phyloP scores from a whole-genome alignment of 2,113 vertebrate species.

The Rafetus swinhoei region DNA sequence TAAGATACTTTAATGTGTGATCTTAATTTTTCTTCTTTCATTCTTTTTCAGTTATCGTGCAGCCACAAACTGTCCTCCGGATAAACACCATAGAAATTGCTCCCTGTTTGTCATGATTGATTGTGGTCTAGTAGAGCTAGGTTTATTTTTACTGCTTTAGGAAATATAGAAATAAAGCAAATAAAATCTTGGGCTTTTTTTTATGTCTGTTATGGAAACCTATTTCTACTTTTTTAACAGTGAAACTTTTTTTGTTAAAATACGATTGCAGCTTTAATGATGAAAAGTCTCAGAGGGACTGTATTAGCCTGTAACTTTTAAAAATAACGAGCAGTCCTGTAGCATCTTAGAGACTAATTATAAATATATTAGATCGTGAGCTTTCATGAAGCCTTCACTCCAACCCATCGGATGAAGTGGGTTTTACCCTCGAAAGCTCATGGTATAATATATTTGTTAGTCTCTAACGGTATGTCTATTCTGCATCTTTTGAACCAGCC shows the following conservation, averaged over 20 bases:
- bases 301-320: too few species aligned
- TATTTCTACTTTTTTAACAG: background rate
- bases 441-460: too few species aligned
- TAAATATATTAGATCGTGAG: too few species aligned
- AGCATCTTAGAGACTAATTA: too few species aligned
- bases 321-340: too few species aligned
- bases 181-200: background rate
- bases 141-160: background rate
- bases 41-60: slow-evolving; percentile 76
- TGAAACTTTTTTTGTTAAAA: background rate
- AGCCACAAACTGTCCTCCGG: slow-evolving; percentile 85
- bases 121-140: background rate
- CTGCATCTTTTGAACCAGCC: too few species aligned
- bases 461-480: too few species aligned
- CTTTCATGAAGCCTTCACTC: too few species aligned
- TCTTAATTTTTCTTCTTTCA: background rate
- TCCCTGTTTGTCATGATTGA: slow-evolving; percentile 74
- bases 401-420: too few species aligned
- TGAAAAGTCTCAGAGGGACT: too few species aligned
- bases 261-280: background rate
- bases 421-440: too few species aligned
- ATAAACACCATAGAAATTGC: slow-evolving; percentile 86
- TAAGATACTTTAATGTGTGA: background rate
- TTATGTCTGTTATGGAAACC: background rate
- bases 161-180: slow-evolving; percentile 25